Conservation (phyloP, 2,113 vertebrate genomes). For the Crotophaga sulcirostris region DNA sequence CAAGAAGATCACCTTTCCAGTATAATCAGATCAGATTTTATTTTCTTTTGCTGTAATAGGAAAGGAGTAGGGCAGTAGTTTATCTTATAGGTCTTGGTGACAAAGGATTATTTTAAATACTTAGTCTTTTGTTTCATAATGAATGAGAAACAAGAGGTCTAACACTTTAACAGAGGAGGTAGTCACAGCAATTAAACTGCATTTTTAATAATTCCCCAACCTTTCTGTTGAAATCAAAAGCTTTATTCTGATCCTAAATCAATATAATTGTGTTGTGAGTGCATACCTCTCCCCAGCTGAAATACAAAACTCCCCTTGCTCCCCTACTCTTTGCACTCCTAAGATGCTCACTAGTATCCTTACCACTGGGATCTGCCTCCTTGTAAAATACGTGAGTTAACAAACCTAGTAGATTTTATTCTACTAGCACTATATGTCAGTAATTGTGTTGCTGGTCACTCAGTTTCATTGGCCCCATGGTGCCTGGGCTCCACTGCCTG, state of each 20-base stretch:
- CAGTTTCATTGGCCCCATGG: rapidly evolving
- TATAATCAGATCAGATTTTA: not conserved
- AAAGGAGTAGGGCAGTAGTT: conserved; percentile 3
- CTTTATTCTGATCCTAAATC: not conserved
- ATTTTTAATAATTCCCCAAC: conserved; percentile 37
- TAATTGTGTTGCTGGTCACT: not conserved
- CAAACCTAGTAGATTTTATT: not conserved
- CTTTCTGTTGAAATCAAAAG: not conserved
- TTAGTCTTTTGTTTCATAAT: conserved; percentile 30
- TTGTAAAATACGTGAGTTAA: not conserved
- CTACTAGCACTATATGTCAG: not conserved
- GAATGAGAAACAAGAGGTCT: conserved; percentile 18
- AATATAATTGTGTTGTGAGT: not conserved
- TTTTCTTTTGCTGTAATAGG: not conserved
- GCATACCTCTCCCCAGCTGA: not conserved
- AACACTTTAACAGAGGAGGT: not conserved
- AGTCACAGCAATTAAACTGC: conserved; percentile 16
- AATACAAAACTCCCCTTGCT: not conserved
- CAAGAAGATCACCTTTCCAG: not conserved
- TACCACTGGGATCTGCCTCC: not conserved
- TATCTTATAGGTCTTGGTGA: not conserved
- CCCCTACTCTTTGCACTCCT: not conserved
- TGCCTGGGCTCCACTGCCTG: not conserved
- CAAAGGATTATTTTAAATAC: conserved; percentile 1
- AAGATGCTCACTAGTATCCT: not conserved